A percentile compares a stretch with the other conserved stretches of the same genome.
phyloP scores from a whole-genome alignment of 2,888 invertebrate species.

The Caenorhabditis sulstoni region DNA sequence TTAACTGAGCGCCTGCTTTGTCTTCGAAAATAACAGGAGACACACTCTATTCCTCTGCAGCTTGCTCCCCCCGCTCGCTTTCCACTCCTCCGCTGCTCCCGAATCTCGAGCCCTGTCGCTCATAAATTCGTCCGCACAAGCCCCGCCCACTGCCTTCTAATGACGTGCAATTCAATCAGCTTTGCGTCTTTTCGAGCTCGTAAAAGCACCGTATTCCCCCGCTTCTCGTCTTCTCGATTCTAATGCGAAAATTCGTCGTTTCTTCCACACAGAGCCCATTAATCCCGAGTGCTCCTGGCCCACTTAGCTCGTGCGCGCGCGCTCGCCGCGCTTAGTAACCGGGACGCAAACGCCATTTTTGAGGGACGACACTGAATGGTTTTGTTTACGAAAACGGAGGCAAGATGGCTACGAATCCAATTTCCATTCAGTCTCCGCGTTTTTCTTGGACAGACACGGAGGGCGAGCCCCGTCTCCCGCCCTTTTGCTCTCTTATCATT shows the following conservation, averaged over 20 bases:
- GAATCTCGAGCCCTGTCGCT: no score
- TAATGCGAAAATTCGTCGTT: no score
- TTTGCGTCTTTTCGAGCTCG: no score
- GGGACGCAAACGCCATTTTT: neutral
- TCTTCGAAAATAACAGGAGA: neutral
- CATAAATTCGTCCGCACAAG: no score
- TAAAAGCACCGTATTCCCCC: neutral
- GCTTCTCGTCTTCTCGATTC: neutral
- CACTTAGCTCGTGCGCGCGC: no score
- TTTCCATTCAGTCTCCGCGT: slow-evolving; percentile 4
- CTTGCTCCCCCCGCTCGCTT: no score
- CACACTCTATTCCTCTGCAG: no score
- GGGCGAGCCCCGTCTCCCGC: slow-evolving; percentile 1
- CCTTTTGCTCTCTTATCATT: slow-evolving; percentile 6
- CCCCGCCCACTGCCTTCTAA: no score
- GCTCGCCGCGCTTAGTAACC: neutral
- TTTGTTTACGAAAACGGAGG: neutral
- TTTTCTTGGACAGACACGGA: slow-evolving; percentile 26
- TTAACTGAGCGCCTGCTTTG: neutral
- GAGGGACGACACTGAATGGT: neutral
- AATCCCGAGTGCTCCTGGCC: no score
- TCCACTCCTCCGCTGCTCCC: no score
- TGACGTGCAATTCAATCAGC: no score
- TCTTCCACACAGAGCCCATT: no score
- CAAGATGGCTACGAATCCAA: neutral